A percentile compares a stretch with the other conserved stretches of the same genome.
Evolutionary conservation across 2,113 vertebrate genomes (phyloP).

Genomic region (Athene cunicularia): DNA sequence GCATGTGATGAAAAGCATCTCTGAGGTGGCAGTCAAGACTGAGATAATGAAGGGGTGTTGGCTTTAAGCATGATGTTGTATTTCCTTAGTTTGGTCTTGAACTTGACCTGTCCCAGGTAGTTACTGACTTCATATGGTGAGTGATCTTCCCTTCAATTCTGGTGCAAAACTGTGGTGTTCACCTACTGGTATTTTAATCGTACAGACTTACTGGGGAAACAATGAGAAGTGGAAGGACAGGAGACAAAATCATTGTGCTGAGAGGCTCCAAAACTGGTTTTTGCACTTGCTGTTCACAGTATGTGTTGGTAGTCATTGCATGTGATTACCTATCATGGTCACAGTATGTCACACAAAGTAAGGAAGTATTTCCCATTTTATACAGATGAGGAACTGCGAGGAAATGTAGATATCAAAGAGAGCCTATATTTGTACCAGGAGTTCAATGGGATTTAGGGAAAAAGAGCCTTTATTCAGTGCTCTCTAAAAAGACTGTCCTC

Average conservation of each 20-base stretch:
- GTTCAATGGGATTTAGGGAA: background rate
- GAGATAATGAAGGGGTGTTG: background rate
- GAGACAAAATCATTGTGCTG: background rate
- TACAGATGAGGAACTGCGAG: background rate
- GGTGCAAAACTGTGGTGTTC: background rate
- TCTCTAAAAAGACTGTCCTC: background rate
- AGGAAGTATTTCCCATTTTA: background rate
- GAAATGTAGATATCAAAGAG: background rate
- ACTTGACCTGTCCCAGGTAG: background rate
- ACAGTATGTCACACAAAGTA: background rate
- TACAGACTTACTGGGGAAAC: background rate
- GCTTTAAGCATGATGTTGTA: background rate
- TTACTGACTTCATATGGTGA: background rate
- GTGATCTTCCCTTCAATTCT: background rate
- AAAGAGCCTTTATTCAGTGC: background rate
- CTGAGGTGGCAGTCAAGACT: background rate
- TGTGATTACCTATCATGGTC: background rate
- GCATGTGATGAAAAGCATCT: background rate
- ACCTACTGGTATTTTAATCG: fast-evolving
- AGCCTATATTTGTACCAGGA: background rate
- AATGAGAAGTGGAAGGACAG: background rate
- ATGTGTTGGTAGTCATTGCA: background rate
- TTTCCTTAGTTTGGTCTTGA: background rate
- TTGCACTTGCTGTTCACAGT: background rate
- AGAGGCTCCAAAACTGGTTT: background rate